Evolutionary conservation across 2,797 vertebrate genomes (phyloP).

Genomic region (Amazonetta brasiliensis): DNA sequence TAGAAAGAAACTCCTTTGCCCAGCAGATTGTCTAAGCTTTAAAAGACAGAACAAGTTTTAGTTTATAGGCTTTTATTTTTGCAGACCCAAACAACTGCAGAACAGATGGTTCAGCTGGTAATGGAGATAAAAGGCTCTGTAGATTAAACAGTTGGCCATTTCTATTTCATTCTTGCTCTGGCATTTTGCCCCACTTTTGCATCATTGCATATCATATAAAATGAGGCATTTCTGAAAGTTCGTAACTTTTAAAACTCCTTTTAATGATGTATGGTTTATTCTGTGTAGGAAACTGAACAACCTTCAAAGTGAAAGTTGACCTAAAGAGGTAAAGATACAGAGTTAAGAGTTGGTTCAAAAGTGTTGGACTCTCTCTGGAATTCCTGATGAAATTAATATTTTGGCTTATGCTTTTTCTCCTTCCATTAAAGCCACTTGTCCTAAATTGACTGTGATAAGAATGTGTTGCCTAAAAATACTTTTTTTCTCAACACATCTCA

Average conservation of each 20-base stretch:
- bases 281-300: background rate
- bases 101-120: slow-evolving; percentile 50
- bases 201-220: background rate
- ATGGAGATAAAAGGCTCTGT: slow-evolving; percentile 42
- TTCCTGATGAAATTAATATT: background rate
- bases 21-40: background rate
- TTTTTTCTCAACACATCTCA: background rate
- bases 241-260: background rate
- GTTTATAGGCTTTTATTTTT: background rate
- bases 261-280: background rate
- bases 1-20: background rate
- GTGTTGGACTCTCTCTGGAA: background rate
- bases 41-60: background rate
- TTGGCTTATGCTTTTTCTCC: background rate
- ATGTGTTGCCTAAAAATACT: background rate
- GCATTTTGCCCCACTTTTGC: slow-evolving; percentile 14
- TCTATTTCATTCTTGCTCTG: slow-evolving; percentile 27
- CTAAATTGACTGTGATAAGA: background rate
- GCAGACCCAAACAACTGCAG: slow-evolving; percentile 25
- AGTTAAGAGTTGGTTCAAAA: background rate
- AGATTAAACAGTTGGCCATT: slow-evolving; percentile 40
- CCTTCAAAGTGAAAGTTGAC: background rate
- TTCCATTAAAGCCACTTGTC: background rate
- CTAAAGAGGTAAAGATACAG: background rate
- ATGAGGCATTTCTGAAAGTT: background rate